Base-by-base conservation (phyloP, 2,888 invertebrate genomes). In the Drosophila dives region DNA sequence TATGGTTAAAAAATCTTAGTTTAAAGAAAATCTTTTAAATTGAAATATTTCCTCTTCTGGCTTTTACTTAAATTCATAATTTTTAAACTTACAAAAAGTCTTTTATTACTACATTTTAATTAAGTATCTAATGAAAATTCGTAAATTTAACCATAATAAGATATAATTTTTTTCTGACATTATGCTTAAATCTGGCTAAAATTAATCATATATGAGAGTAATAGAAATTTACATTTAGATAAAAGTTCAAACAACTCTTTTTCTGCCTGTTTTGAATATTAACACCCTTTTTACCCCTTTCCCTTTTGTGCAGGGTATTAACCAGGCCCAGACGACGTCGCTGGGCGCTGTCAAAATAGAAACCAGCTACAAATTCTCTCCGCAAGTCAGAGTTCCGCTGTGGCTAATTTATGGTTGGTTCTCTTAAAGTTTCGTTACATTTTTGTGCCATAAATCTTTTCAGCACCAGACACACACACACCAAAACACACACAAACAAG, bases 391-490 rank as follows among this genome's bases (percentile, higher is more conserved):
- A 65, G 58, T 50, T 64, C 64, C 66, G 68, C 55, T 64, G 67
- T 36, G 86, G 83, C 86, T 83, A 89, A 86, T 89, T 84, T 86
- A 89, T 83, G 87, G 77, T 73, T 58, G 60, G 62, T 77, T 70
- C 81, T 74, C 79, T 71, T 81, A 86, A 89, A 89, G 84, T 83
- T 89, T 86, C 61, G 77, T 80, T 75, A 89, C 71, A 81, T 77
- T 89, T 86, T 80, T 64, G 51, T 80, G 76, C 83, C 88, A 80
- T 86, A 90, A 90, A 86, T 86, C 90, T 90, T 90, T 80, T 85
- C 75, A 82, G 76, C 90, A 80, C 82, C 60, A 49, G 68, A 61
- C 48, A 68, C 36, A 56, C 50, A 12, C 42, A 20, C 53, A 72
- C 32, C 45, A 42, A 54, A 20, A 55, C 38, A 36, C 29, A 49